Percentiles rank a stretch among this genome's conserved stretches.
phyloP scores from a whole-genome alignment of 2,113 vertebrate species.

The Actinemys pallida region DNA sequence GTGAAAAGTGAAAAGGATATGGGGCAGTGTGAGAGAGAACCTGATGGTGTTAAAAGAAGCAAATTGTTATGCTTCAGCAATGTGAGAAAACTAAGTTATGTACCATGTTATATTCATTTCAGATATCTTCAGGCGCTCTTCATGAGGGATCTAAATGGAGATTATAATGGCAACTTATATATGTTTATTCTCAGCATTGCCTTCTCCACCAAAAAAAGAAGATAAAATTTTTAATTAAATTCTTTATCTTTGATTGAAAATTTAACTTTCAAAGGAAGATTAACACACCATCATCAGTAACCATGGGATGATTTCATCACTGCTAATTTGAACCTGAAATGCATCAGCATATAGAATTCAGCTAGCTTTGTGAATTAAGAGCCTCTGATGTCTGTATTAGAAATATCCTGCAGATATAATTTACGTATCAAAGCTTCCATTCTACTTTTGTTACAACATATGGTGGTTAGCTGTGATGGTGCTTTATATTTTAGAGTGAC shows the following conservation, averaged over 20 bases:
- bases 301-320: constrained; percentile 71
- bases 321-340: constrained; percentile 77
- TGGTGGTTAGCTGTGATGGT: constrained; percentile 30
- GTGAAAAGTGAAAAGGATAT: background rate
- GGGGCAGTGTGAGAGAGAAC: background rate
- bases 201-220: constrained; percentile 43
- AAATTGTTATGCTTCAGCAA: background rate
- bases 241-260: constrained; percentile 76
- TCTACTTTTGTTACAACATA: constrained; percentile 56
- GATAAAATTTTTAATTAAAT: constrained; percentile 81
- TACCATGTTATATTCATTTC: constrained; percentile 26
- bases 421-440: constrained; percentile 77
- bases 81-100: background rate
- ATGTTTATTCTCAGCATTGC: constrained; percentile 57
- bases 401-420: constrained; percentile 69
- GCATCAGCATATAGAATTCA: constrained; percentile 66
- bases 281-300: constrained; percentile 70
- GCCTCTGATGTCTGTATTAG: constrained; percentile 76
- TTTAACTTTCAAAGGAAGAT: constrained; percentile 74
- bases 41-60: background rate
- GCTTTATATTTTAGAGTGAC: constrained; percentile 39
- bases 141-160: constrained; percentile 37
- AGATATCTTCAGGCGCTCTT: constrained; percentile 30
- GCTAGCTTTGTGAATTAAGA: constrained; percentile 73
- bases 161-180: constrained; percentile 32